Evolutionary conservation across 1,140 invertebrate genomes (phyloP).

Genomic region (Plectrocnemia conspersa): DNA sequence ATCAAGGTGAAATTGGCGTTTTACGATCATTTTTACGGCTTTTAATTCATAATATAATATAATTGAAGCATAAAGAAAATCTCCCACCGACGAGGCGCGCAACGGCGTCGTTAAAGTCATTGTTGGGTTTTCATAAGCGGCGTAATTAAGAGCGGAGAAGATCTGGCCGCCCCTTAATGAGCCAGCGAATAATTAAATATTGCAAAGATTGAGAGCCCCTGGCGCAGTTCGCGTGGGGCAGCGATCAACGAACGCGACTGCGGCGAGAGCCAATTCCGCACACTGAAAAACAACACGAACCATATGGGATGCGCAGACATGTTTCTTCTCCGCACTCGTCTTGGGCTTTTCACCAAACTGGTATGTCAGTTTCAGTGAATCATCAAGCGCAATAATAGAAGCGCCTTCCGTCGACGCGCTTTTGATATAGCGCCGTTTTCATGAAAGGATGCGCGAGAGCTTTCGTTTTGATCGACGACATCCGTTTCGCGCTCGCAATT

Average conservation of each 20-base stretch:
- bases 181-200: background rate
- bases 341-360: no score
- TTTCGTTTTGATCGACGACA: no score
- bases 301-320: slow-evolving; percentile 2
- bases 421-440: no score
- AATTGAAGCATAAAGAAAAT: no score
- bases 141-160: background rate
- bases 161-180: background rate
- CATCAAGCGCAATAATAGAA: slow-evolving; percentile 10
- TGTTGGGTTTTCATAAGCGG: background rate
- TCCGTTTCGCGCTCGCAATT: no score
- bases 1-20: no score
- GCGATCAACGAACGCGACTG: slow-evolving; percentile 16
- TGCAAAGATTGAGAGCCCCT: slow-evolving; percentile 10
- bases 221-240: slow-evolving; percentile 17
- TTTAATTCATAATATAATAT: no score
- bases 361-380: slow-evolving; percentile 11
- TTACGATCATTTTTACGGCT: no score
- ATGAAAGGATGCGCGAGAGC: no score
- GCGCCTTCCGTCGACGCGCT: no score
- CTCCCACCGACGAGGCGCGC: no score
- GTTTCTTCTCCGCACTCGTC: background rate
- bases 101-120: no score
- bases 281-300: slow-evolving; percentile 17
- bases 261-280: background rate